Evolutionary conservation across 2,113 vertebrate genomes (phyloP).

Genomic region (Crotalus tigris): DNA sequence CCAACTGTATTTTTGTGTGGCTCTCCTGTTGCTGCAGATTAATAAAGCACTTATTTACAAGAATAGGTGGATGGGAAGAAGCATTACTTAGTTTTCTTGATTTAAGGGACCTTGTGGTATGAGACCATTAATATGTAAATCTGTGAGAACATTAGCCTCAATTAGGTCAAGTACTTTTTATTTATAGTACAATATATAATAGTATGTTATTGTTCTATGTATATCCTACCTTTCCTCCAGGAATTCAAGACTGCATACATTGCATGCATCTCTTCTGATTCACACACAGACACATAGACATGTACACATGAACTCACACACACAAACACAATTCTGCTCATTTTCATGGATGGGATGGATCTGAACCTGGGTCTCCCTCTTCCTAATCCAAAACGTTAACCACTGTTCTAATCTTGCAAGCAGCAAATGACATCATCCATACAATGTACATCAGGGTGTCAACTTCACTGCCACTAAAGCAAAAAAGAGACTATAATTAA

Average conservation of each 20-base stretch:
- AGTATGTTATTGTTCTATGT: background rate
- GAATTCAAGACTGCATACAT: background rate
- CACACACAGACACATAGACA: too few relatives aligned
- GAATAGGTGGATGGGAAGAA: slow-evolving; percentile 24
- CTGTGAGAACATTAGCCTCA: slow-evolving; percentile 18
- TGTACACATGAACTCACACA: too few relatives aligned
- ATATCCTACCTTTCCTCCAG: background rate
- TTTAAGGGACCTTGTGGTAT: slow-evolving; percentile 37
- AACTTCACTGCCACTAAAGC: background rate
- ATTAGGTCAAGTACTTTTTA: slow-evolving; percentile 14
- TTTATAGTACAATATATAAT: background rate
- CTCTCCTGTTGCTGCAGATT: slow-evolving; percentile 57
- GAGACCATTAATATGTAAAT: slow-evolving; percentile 18
- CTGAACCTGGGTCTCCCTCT: background rate
- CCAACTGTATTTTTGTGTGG: slow-evolving; percentile 53
- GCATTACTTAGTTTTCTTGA: slow-evolving; percentile 2
- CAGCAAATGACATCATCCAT: background rate
- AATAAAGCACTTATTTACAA: slow-evolving; percentile 58
- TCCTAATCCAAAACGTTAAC: background rate
- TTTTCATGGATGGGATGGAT: background rate
- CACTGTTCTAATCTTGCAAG: background rate
- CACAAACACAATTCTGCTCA: background rate
- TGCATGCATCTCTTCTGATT: background rate
- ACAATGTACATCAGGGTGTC: background rate
- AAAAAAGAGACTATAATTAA: background rate